Evolutionary conservation across 2,888 invertebrate species (phyloP).

Genomic region (Pheosia gnoma): DNA sequence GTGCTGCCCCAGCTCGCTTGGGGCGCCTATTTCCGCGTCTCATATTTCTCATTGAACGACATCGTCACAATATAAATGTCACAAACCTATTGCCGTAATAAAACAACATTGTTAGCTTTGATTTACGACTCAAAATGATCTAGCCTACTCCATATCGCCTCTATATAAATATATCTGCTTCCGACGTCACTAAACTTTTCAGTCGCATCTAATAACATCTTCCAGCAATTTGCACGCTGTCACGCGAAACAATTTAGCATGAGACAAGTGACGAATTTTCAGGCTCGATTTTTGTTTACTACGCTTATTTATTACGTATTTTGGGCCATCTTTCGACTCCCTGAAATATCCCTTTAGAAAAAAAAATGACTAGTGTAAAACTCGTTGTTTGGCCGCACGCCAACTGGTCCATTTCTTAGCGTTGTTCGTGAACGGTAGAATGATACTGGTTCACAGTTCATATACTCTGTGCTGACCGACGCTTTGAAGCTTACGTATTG

Average conservation of each 20-base stretch:
- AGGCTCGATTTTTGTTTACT: constrained; percentile 66
- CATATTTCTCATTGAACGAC: constrained; percentile 60
- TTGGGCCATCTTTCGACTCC: constrained; percentile 49
- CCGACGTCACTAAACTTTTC: constrained; percentile 56
- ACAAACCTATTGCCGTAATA: constrained; percentile 27
- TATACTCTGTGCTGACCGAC: constrained; percentile 68
- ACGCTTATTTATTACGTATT: constrained; percentile 52
- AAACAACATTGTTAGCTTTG: constrained; percentile 14
- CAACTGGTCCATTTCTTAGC: constrained; percentile 76
- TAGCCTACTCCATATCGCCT: constrained; percentile 15
- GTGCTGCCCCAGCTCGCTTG: constrained; percentile 58
- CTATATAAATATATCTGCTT: constrained; percentile 38
- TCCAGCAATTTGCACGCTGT: constrained; percentile 68
- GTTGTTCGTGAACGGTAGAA: constrained; percentile 59
- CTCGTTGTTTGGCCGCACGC: constrained; percentile 62
- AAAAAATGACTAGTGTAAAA: constrained; percentile 52
- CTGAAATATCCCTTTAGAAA: constrained; percentile 59
- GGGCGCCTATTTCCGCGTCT: constrained; percentile 66
- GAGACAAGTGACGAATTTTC: constrained; percentile 70
- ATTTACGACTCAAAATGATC: constrained; percentile 23
- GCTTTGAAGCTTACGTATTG: constrained; percentile 73
- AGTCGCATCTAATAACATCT: constrained; percentile 57
- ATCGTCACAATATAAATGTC: constrained; percentile 44
- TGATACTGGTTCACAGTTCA: constrained; percentile 78
- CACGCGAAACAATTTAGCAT: constrained; percentile 68